A percentile compares a stretch with the other conserved stretches of the same genome.
Conservation (phyloP, 2,113 vertebrate genomes). For the Pluvialis apricaria region DNA sequence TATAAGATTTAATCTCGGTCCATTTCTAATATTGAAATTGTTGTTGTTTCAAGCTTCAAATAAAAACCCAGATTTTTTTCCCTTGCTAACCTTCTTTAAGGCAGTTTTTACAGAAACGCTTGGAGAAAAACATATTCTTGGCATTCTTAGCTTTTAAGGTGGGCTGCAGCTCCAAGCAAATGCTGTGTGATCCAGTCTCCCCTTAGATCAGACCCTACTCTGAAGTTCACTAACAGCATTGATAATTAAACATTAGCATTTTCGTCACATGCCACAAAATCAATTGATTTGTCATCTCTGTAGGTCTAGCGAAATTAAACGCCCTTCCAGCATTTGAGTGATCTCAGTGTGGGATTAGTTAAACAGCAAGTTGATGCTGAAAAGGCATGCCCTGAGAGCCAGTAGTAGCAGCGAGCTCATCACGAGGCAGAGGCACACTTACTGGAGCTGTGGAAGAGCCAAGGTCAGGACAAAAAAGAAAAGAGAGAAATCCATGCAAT, state of each 20-base stretch:
- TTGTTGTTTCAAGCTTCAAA: neutral
- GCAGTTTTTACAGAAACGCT: neutral
- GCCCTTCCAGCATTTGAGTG: neutral
- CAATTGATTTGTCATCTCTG: neutral
- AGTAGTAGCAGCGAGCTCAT: neutral
- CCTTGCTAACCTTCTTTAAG: neutral
- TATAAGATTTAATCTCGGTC: neutral
- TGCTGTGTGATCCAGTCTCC: neutral
- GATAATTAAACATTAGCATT: neutral
- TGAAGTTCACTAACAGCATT: neutral
- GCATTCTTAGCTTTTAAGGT: neutral
- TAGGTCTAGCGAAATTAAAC: neutral
- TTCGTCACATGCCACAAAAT: neutral
- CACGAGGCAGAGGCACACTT: neutral
- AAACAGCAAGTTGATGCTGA: neutral
- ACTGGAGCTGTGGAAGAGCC: neutral
- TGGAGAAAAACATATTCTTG: neutral
- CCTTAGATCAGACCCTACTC: neutral
- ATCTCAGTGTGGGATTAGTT: neutral
- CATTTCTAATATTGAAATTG: neutral
- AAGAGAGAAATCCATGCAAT: neutral
- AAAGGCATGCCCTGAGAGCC: neutral
- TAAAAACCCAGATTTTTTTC: neutral
- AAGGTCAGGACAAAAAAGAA: slow-evolving; percentile 61
- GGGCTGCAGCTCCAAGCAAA: neutral